Conservation (phyloP, 2,113 vertebrate genomes). For the Microcebus jonahi region DNA sequence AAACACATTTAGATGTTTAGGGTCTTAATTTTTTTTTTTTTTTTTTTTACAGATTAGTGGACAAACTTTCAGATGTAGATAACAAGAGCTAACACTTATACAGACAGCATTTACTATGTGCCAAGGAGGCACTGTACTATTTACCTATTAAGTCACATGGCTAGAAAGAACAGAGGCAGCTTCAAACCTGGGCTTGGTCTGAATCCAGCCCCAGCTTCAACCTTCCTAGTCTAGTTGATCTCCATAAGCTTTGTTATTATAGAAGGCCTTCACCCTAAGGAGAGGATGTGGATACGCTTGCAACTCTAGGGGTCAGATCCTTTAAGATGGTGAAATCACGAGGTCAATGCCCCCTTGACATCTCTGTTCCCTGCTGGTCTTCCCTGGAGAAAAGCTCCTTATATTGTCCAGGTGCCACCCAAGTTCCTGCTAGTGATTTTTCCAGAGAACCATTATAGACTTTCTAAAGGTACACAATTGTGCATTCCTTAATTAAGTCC, state of each 20-base stretch:
- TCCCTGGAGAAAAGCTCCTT: not conserved
- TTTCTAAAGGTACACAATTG: conserved; percentile 59
- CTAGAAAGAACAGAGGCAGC: not conserved
- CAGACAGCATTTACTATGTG: not conserved
- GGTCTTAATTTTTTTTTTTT: conserved; percentile 40
- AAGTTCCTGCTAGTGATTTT: conserved; percentile 36
- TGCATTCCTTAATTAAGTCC: conserved; percentile 75
- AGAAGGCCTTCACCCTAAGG: not conserved
- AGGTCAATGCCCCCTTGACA: not conserved
- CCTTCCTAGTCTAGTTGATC: not conserved
- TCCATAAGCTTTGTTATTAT: not conserved
- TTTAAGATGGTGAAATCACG: not conserved
- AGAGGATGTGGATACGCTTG: not conserved
- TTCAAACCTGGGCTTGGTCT: not conserved
- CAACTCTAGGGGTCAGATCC: not conserved
- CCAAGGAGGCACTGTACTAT: not conserved
- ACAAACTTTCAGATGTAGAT: conserved; percentile 20
- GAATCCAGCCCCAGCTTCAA: not conserved
- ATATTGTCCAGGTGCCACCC: not conserved
- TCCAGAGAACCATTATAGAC: not conserved
- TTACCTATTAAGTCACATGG: not conserved
- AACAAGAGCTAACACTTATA: not conserved
- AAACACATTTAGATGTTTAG: conserved; percentile 56
- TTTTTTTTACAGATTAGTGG: conserved; percentile 39
- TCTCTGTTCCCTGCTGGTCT: not conserved